A percentile compares a stretch with the other conserved stretches of the same genome.
Conservation (phyloP, 1,140 invertebrate genomes). For the Bombus fervidus region DNA sequence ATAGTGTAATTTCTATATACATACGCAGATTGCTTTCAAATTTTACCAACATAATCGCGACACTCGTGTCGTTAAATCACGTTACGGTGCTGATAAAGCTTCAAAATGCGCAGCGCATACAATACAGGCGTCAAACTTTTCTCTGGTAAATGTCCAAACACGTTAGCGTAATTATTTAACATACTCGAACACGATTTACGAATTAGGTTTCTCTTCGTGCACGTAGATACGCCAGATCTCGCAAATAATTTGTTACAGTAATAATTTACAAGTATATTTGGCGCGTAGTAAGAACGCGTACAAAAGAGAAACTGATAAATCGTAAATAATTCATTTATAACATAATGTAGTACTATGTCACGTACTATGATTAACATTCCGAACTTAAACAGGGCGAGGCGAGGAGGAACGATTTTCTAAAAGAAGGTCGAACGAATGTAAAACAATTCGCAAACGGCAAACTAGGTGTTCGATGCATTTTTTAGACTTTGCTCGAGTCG, state of each 20-base stretch:
- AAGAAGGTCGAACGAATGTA: not conserved
- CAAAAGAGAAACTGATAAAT: not conserved
- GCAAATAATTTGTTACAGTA: not conserved
- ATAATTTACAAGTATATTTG: not conserved
- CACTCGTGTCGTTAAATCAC: too few relatives aligned
- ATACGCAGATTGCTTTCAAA: too few relatives aligned
- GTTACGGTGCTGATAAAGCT: too few relatives aligned
- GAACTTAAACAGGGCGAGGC: not conserved
- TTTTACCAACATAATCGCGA: too few relatives aligned
- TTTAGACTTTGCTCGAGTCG: not conserved
- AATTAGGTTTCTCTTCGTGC: not conserved
- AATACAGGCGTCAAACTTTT: too few relatives aligned
- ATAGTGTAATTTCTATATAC: too few relatives aligned
- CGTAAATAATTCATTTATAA: not conserved
- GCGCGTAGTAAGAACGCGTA: not conserved
- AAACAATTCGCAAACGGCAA: not conserved
- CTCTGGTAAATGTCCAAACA: too few relatives aligned
- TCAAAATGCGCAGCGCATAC: too few relatives aligned
- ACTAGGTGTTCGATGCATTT: not conserved
- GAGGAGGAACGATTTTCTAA: not conserved
- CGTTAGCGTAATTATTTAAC: not conserved
- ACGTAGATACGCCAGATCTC: rapidly evolving
- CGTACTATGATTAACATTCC: not conserved
- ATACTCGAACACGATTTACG: not conserved
- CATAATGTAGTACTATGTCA: not conserved